A percentile compares a stretch with the other conserved stretches of the same genome.
phyloP scores from a whole-genome alignment of 2,797 vertebrate species.

The Esox masquinongy region DNA sequence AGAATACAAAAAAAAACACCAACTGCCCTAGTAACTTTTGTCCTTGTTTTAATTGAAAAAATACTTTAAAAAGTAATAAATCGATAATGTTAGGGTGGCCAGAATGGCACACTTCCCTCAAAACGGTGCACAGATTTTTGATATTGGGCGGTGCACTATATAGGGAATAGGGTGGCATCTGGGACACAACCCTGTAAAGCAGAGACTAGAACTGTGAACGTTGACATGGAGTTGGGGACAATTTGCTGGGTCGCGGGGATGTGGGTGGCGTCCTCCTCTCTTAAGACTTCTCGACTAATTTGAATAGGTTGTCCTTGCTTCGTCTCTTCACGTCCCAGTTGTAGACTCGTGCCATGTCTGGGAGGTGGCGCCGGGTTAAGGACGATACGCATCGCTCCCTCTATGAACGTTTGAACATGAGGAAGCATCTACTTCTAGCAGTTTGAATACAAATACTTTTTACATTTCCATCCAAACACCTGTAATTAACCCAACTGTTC shows the following conservation, averaged over 20 bases:
- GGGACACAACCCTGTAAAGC: background rate
- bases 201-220: slow-evolving; percentile 39
- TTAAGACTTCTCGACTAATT: slow-evolving; percentile 86
- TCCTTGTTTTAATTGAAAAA: slow-evolving; percentile 79
- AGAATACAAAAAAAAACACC: slow-evolving; percentile 60
- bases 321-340: slow-evolving; percentile 99
- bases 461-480: background rate
- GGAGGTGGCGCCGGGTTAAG: slow-evolving; percentile 41
- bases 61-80: slow-evolving; percentile 80
- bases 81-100: slow-evolving; percentile 64
- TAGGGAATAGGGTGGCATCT: background rate
- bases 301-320: slow-evolving; percentile 91
- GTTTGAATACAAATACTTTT: background rate
- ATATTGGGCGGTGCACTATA: background rate
- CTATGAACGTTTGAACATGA: background rate
- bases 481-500: background rate
- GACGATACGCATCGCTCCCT: background rate
- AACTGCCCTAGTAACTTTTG: slow-evolving; percentile 58
- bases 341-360: slow-evolving; percentile 99
- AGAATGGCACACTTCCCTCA: background rate
- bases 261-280: slow-evolving; percentile 28
- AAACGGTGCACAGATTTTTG: background rate
- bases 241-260: slow-evolving; percentile 5
- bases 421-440: background rate
- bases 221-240: slow-evolving; percentile 33